Evolutionary conservation across 2,113 vertebrate genomes (phyloP).

Genomic region (Mirza zaza): DNA sequence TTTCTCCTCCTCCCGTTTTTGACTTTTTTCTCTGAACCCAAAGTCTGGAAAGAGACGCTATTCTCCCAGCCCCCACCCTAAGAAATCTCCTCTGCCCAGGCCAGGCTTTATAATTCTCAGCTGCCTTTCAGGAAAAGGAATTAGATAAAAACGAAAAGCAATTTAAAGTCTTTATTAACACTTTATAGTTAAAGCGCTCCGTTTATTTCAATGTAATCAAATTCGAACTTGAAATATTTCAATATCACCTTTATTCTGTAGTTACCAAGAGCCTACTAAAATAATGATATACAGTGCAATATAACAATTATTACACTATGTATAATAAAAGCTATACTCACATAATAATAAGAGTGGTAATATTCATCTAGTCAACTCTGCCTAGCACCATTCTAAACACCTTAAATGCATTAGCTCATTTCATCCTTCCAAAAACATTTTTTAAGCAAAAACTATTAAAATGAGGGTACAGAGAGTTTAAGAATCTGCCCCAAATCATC

Average conservation of each 20-base stretch:
- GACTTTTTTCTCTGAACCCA: neutral
- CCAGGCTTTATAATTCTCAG: neutral
- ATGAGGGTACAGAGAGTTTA: neutral
- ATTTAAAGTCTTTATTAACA: neutral
- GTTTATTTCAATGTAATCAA: neutral
- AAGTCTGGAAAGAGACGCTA: neutral
- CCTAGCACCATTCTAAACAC: neutral
- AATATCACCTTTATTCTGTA: neutral
- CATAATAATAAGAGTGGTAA: neutral
- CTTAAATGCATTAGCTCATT: neutral
- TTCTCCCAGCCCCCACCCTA: no score
- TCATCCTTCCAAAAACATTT: neutral
- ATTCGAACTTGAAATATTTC: slow-evolving; percentile 1
- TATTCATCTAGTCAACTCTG: neutral
- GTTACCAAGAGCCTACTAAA: neutral
- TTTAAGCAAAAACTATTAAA: slow-evolving; percentile 5
- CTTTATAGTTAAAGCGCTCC: neutral
- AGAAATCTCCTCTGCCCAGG: neutral
- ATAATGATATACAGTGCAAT: neutral
- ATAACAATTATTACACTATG: neutral
- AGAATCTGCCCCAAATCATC: neutral
- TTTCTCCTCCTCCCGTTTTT: neutral
- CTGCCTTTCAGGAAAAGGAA: neutral
- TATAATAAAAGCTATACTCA: neutral
- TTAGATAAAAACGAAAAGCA: neutral